Evolutionary conservation across 2,888 invertebrate species (phyloP), one percentile per base, ranked within the genome.

Genomic region (Keiferia lycopersicella): DNA sequence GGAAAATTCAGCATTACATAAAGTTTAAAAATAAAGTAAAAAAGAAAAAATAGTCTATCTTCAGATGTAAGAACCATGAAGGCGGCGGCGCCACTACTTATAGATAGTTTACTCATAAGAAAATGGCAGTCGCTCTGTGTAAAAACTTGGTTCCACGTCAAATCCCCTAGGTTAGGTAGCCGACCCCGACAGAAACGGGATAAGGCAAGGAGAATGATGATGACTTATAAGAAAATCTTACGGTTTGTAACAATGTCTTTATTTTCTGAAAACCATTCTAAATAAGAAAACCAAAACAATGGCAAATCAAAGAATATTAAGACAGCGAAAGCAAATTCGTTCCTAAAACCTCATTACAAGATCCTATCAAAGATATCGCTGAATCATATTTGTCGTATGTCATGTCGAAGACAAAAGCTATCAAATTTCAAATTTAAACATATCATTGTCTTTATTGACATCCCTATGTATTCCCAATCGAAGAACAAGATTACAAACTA

Each of bases 401-500:
- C 51, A 22, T 62, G 62, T 38, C 56, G 56, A 50, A n/a, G 34
- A 62, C 34, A 62, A 50, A 50, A 38, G 41, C 41, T 38, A 53
- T 53, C 51, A 62, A 53, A 34, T 53, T 20, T 26, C 39, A 22
- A 51, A 62, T 18, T 22, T 62, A 34, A 56, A 51, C 51, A 53
- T 26, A 56, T 51, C 20, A 41, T 39, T 58, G 39, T 58, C 58
- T 58, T 58, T 38, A 53, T 61, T 53, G 57, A 57, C 61, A 60
- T 48, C 59, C 64, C 64, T 65, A 56, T 11, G 20, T 39, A 45
- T 22, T 12, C 41, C 66, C 65, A 68, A 64, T 69, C 68, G 61
- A 57, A 53, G 68, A 75, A 76, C 68, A 78, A 74, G 70, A 70
- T 69, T 69, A 68, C 69, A 76, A 65, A 10, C 39, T 45, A 60